phyloP scores from a whole-genome alignment of 30 jellyfish, hydroid and myxozoan species.

The Aurelia sp. region DNA sequence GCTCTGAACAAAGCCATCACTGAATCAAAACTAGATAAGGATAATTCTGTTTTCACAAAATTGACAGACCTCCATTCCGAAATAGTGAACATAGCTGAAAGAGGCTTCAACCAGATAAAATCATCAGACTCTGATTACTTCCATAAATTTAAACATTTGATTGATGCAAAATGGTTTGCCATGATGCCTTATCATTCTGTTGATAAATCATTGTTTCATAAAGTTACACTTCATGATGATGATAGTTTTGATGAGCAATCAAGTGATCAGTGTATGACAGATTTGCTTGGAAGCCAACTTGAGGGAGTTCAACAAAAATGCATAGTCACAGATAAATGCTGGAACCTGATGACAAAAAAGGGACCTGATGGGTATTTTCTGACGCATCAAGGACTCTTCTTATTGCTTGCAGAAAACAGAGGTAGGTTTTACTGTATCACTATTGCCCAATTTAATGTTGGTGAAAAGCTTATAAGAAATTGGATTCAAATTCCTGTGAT shows the following conservation, averaged over 20 bases:
- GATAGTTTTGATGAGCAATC: slow-evolving; percentile 60
- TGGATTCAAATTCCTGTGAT: too few species aligned
- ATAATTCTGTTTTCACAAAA: slow-evolving; percentile 19
- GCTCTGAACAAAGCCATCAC: slow-evolving; percentile 56
- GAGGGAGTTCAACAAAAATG: slow-evolving; percentile 40
- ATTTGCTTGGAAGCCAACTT: slow-evolving; percentile 63
- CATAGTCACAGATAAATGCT: slow-evolving; percentile 59
- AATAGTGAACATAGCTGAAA: slow-evolving; percentile 21
- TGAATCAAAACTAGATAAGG: slow-evolving; percentile 24
- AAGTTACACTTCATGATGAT: slow-evolving; percentile 15
- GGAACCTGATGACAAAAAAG: slow-evolving; percentile 74
- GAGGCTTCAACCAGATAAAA: slow-evolving; percentile 42
- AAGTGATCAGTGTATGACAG: slow-evolving; percentile 84
- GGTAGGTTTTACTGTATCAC: slow-evolving; percentile 12
- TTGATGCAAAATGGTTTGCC: slow-evolving; percentile 63
- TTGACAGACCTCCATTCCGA: slow-evolving; percentile 33
- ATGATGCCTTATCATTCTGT: slow-evolving; percentile 50
- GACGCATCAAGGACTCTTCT: slow-evolving; percentile 84
- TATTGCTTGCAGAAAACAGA: slow-evolving; percentile 68
- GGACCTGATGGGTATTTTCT: slow-evolving; percentile 69
- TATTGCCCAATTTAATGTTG: too few species aligned
- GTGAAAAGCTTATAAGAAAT: too few species aligned
- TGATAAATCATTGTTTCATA: slow-evolving; percentile 38
- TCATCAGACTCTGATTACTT: slow-evolving; percentile 48
- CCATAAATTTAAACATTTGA: slow-evolving; percentile 54